Percentiles rank a stretch among this genome's conserved stretches.
phyloP scores from a whole-genome alignment of 2,888 invertebrate species.

The Chrysomela aeneicollis region DNA sequence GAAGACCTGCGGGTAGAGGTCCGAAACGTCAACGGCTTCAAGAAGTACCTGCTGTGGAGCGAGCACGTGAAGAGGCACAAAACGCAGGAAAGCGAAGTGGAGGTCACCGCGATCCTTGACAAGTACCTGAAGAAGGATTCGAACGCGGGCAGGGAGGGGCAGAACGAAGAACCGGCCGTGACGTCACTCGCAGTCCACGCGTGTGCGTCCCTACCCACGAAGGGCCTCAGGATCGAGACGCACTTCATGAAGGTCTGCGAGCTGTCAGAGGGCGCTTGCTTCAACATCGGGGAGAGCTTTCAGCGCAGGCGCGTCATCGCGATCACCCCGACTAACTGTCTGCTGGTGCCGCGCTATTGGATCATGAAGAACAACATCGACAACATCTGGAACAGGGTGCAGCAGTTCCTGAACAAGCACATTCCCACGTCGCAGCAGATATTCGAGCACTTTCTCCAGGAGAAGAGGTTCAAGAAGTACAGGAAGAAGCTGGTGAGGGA shows the following conservation, averaged over 20 bases:
- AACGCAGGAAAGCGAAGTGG: not conserved
- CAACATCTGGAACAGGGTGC: conserved; percentile 72
- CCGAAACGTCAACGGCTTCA: conserved; percentile 16
- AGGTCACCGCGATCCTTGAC: not conserved
- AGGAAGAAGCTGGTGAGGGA: conserved; percentile 64
- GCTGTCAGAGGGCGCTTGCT: conserved; percentile 69
- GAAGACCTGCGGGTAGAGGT: conserved; percentile 61
- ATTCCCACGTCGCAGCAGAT: conserved; percentile 68
- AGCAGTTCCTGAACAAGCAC: conserved; percentile 67
- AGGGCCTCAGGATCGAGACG: conserved; percentile 1
- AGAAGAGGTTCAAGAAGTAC: conserved; percentile 67
- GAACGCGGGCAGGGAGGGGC: too few relatives aligned
- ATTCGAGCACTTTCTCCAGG: conserved; percentile 65
- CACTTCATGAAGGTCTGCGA: conserved; percentile 62
- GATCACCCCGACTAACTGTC: conserved; percentile 69
- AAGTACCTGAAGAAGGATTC: conserved; percentile 7
- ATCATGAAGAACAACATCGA: conserved; percentile 71
- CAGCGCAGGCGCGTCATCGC: conserved; percentile 74
- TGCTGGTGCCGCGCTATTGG: conserved; percentile 76
- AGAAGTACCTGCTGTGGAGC: conserved; percentile 15
- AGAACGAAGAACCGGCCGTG: too few relatives aligned
- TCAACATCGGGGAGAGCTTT: conserved; percentile 74
- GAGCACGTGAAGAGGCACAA: not conserved
- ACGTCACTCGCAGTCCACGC: not conserved
- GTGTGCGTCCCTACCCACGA: not conserved